These are phyloP conservation scores for Limulus polyphemus DNA, from an alignment of 2,888 invertebrate species.

Conservation along the genomic window DNA sequence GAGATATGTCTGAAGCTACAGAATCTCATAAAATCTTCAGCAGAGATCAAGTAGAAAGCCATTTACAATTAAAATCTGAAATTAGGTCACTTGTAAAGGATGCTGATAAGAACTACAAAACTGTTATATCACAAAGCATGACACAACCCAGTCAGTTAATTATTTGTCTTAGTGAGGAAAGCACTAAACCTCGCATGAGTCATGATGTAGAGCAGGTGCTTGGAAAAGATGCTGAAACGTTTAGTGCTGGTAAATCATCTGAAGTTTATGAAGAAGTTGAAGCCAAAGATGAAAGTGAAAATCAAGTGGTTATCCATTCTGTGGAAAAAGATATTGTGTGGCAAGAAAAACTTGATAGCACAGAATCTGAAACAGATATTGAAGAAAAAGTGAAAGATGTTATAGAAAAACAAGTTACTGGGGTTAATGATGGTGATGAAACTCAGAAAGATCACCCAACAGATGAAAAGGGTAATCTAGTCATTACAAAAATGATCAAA, in stretches of 20 bases:
- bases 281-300: slow-evolving; percentile 44
- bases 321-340: slow-evolving; percentile 28
- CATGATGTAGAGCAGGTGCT: no score
- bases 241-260: slow-evolving; percentile 29
- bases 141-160: no score
- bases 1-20: not conserved
- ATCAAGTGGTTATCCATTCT: slow-evolving; percentile 43
- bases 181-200: no score
- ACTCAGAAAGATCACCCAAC: slow-evolving; percentile 4
- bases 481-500: slow-evolving; percentile 15
- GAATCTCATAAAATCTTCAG: not conserved
- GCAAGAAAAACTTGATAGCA: slow-evolving; percentile 4
- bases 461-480: slow-evolving; percentile 23
- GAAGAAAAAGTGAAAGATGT: slow-evolving; percentile 24
- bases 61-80: no score
- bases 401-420: slow-evolving; percentile 11
- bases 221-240: no score
- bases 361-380: slow-evolving; percentile 10
- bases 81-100: no score
- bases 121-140: no score
- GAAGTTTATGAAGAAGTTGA: slow-evolving; percentile 40
- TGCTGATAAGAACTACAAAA: no score
- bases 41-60: not conserved
- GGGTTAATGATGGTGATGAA: slow-evolving; percentile 20
- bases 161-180: no score